A percentile compares a stretch with the other conserved stretches of the same genome.
phyloP scores from a whole-genome alignment of 2,113 vertebrate genomes.

The Pardalotus punctatus region DNA sequence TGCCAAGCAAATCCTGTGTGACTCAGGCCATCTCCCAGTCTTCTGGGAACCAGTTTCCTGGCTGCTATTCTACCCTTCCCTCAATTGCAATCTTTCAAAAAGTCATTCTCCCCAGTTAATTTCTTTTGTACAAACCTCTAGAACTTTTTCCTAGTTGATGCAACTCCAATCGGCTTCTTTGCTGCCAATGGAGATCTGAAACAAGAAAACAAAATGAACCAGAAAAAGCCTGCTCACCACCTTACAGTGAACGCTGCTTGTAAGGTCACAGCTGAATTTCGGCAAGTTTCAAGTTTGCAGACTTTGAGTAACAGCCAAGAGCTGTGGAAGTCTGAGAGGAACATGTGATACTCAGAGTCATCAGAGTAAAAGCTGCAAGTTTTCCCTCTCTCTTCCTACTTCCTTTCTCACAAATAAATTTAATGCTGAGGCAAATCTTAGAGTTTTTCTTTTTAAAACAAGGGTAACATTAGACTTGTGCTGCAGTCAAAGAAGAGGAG shows the following conservation, averaged over 20 bases:
- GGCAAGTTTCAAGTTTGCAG: not conserved
- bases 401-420: not conserved
- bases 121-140: not conserved
- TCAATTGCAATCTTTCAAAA: not conserved
- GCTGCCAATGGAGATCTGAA: not conserved
- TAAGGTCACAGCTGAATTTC: not conserved
- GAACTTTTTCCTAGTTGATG: not conserved
- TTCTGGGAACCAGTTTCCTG: conserved; percentile 8
- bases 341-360: not conserved
- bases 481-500: not conserved
- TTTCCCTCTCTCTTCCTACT: not conserved
- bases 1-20: not conserved
- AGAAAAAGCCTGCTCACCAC: not conserved
- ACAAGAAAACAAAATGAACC: not conserved
- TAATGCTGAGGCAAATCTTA: not conserved
- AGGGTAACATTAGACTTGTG: not conserved
- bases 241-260: not conserved
- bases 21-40: not conserved
- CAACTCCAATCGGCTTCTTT: not conserved
- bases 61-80: not conserved
- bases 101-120: not conserved
- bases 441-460: not conserved
- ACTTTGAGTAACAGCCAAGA: not conserved
- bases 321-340: not conserved
- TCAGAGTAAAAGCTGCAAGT: not conserved